Evolutionary conservation across 2,888 invertebrate genomes (phyloP), one percentile per base, ranked within the genome.

Genomic region (Petrophora chlorosata): DNA sequence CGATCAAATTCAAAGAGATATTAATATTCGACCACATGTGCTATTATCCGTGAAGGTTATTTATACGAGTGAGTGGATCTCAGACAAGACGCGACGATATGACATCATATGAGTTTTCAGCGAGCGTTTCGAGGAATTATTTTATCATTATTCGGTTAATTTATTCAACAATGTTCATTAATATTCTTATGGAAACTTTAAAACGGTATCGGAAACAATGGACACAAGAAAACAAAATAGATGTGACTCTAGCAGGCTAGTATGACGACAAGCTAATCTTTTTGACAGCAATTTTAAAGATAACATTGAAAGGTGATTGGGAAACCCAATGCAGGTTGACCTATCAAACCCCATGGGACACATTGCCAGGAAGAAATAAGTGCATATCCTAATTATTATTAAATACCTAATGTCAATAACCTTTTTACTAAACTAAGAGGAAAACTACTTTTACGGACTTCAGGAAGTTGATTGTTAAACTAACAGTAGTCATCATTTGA

Each of bases 21-120:
- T 64, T 65, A 53, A 65, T 67, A 59, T 68, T 61, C 61, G 58
- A 61, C 57, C 71, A 76, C 74, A 76, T 76, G 72, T 70, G 73
- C 69, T 61, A 68, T 67, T 69, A 58, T 62, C 39, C 39, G 65
- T 75, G 78, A 79, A 79, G 78, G 78, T 78, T 67, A 71, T 65
- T 65, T 70, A 65, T 67, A 73, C 72, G 71, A 62, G 59, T 73
- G 70, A 66, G 60, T 75, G 67, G 74, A 67, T 59, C 58, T 65
- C 63, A 65, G 68, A 74, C 73, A 65, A 69, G 70, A 66, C 73
- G 68, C 65, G 68, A 68, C 67, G 59, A 70, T 66, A 70, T 74
- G 76, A 76, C 70, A 73, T 76, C 74, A 78, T 70, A 16, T 36
- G 64, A 54, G 46, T 60, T 68, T 57, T 72, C 57, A 66, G 61